These are phyloP conservation scores for Sebastes elongatus DNA, from an alignment of 2,797 vertebrate genomes.

Conservation along the genomic window DNA sequence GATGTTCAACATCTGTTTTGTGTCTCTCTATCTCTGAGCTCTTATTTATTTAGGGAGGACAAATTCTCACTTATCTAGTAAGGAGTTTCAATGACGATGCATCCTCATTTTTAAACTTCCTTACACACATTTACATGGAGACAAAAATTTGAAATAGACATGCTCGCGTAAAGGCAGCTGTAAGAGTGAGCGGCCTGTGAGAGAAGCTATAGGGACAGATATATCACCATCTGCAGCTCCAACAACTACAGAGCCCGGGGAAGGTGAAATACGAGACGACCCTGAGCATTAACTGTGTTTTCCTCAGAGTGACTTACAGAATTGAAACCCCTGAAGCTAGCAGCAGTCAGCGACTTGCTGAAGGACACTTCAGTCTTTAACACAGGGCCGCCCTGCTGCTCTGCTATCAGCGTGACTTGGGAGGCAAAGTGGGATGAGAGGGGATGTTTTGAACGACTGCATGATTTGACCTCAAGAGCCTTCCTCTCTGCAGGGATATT, in stretches of 20 bases:
- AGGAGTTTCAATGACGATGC: not conserved
- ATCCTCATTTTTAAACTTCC: not conserved
- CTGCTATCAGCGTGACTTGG: not conserved
- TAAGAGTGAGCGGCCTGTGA: not conserved
- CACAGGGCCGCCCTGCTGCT: not conserved
- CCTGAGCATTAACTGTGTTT: not conserved
- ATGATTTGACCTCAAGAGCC: not conserved
- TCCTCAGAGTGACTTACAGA: not conserved
- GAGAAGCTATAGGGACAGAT: not conserved
- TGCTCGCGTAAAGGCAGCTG: not conserved
- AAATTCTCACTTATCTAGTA: not conserved
- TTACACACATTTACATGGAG: not conserved
- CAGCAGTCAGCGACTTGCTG: not conserved
- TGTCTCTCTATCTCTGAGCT: not conserved
- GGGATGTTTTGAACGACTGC: not conserved
- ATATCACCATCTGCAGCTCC: not conserved
- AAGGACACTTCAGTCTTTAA: not conserved
- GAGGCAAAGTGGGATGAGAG: not conserved
- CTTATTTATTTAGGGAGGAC: not conserved
- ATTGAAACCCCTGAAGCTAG: not conserved
- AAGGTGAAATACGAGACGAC: not conserved
- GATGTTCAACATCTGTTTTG: not conserved
- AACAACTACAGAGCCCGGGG: not conserved
- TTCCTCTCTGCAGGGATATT: not conserved
- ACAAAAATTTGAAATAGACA: no score